Evolutionary conservation across 2,888 invertebrate species (phyloP).

Genomic region (Polydrusus cervinus): DNA sequence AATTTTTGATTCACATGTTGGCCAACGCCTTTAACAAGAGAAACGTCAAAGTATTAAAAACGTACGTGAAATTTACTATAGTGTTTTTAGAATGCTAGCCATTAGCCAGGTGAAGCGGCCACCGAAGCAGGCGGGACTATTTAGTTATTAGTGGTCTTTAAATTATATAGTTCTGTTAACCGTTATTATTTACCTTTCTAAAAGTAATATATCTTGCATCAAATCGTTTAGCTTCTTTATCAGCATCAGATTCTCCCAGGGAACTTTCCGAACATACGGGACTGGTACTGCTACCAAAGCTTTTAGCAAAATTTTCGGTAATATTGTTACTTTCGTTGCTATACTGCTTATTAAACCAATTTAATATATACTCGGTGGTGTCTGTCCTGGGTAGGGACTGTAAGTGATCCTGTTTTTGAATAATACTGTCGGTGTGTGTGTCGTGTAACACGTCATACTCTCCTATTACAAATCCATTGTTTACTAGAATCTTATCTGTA

Average conservation of each 20-base stretch:
- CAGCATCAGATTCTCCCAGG: constrained; percentile 61
- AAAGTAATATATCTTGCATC: constrained; percentile 58
- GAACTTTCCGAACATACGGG: constrained; percentile 59
- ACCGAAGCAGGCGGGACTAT: too few species aligned
- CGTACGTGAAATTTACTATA: too few species aligned
- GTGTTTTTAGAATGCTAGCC: too few species aligned
- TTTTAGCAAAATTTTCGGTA: constrained; percentile 21
- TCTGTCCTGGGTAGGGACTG: constrained; percentile 63
- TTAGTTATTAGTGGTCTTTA: too few species aligned
- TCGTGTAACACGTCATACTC: constrained; percentile 57
- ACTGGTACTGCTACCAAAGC: constrained; percentile 42
- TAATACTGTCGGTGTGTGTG: constrained; percentile 36
- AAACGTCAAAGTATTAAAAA: too few species aligned
- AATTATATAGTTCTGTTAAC: too few species aligned
- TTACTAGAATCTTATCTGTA: constrained; percentile 78
- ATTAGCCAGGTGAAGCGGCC: too few species aligned
- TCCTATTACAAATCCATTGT: constrained; percentile 73
- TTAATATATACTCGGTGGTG: constrained; percentile 66
- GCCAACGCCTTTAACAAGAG: too few species aligned
- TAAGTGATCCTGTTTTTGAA: constrained; percentile 41
- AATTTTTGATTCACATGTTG: too few species aligned
- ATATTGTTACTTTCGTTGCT: constrained; percentile 19
- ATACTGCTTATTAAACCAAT: constrained; percentile 66
- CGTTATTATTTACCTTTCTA: constrained; percentile 60
- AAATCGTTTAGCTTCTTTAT: constrained; percentile 51